Evolutionary conservation across 2,888 invertebrate genomes (phyloP).

Genomic region (Cataglyphis cursor): DNA sequence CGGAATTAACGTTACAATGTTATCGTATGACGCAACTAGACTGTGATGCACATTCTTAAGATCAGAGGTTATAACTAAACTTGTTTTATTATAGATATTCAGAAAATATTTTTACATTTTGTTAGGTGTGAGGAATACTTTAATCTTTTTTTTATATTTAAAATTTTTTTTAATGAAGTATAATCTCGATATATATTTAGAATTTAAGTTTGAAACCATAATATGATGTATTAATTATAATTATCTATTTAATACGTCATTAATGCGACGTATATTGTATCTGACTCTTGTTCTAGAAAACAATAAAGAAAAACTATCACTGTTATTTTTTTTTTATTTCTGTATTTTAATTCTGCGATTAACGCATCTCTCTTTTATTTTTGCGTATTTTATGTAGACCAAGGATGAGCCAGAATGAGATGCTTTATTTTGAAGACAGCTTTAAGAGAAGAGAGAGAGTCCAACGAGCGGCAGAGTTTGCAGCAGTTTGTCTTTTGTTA

Average conservation of each 20-base stretch:
- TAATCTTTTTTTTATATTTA: conserved; percentile 11
- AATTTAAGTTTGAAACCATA: neutral
- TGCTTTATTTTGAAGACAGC: conserved; percentile 9
- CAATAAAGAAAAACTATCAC: neutral
- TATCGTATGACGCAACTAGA: conserved; percentile 38
- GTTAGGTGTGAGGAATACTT: neutral
- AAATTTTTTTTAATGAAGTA: neutral
- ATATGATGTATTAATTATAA: neutral
- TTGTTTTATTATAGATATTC: neutral
- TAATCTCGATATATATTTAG: neutral
- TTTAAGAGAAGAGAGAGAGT: neutral
- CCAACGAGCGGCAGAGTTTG: neutral
- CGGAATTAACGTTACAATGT: conserved; percentile 49
- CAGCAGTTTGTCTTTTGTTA: conserved; percentile 16
- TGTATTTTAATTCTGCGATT: neutral
- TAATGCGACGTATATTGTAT: neutral
- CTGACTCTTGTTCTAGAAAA: neutral
- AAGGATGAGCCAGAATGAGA: conserved; percentile 1
- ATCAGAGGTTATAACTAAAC: conserved; percentile 11
- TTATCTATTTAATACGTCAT: neutral
- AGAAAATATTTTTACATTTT: neutral
- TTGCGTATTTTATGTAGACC: neutral
- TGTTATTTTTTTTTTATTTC: neutral
- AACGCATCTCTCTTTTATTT: neutral
- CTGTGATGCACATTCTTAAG: neutral